A percentile compares a stretch with the other conserved stretches of the same genome.
Evolutionary conservation across 2,888 invertebrate species (phyloP).

Genomic region (Hofmannophila pseudospretella): DNA sequence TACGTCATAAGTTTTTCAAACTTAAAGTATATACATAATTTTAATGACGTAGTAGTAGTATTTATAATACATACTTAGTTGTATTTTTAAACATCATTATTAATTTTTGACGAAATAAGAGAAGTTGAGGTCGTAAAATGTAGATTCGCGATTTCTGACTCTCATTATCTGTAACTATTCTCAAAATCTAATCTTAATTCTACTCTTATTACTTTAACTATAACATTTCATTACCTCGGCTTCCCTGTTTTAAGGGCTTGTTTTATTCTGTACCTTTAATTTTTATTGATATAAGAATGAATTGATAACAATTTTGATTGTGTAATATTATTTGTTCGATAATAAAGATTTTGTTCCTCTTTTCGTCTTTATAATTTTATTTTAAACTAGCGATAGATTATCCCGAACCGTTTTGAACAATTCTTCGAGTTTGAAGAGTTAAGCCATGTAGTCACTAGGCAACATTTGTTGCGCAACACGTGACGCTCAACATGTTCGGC

Average conservation of each 20-base stretch:
- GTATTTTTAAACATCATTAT: slow-evolving; percentile 35
- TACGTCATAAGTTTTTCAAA: too few species aligned
- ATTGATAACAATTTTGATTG: slow-evolving; percentile 40
- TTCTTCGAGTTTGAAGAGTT: too few species aligned
- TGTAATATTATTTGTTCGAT: slow-evolving; percentile 47
- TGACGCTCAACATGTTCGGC: too few species aligned
- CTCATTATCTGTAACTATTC: too few species aligned
- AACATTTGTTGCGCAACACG: too few species aligned
- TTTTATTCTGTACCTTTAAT: slow-evolving; percentile 34
- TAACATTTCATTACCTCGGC: slow-evolving; percentile 65
- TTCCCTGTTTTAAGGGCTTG: slow-evolving; percentile 52
- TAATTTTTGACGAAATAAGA: slow-evolving; percentile 46
- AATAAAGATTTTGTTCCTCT: slow-evolving; percentile 34
- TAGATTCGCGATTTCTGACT: too few species aligned
- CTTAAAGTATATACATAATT: too few species aligned
- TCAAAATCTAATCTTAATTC: slow-evolving; percentile 4
- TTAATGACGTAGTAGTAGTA: background rate
- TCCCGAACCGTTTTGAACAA: too few species aligned
- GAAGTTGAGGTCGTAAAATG: slow-evolving; percentile 71
- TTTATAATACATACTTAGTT: slow-evolving; percentile 5
- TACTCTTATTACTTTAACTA: slow-evolving; percentile 14
- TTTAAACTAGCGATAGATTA: too few species aligned
- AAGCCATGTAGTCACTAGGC: too few species aligned
- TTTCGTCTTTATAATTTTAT: background rate
- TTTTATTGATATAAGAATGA: slow-evolving; percentile 47